These are phyloP conservation scores for Psittacara wagleri DNA, from an alignment of 2,113 vertebrate species.

Conservation along the genomic window DNA sequence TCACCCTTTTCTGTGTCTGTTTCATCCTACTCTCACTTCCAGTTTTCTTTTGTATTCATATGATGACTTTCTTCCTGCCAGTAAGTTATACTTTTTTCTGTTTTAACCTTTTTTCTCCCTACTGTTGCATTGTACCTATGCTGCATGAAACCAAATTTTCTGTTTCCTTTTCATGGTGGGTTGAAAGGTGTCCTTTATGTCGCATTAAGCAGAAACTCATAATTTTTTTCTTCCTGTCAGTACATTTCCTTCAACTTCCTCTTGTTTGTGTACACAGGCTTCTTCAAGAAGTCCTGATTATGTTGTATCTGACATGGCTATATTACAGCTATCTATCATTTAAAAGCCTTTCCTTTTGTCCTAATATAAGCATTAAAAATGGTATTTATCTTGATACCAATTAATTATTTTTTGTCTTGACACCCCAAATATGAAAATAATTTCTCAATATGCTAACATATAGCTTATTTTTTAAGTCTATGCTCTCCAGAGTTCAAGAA, in stretches of 20 bases:
- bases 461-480: rapidly evolving
- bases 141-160: not conserved
- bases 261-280: not conserved
- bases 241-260: not conserved
- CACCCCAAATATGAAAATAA: not conserved
- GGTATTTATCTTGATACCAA: not conserved
- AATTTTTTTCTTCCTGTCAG: not conserved
- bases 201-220: not conserved
- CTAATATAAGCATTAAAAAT: not conserved
- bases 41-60: not conserved
- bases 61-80: not conserved
- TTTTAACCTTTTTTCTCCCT: not conserved
- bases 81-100: not conserved
- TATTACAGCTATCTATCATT: not conserved
- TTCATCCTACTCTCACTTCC: not conserved
- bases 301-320: not conserved
- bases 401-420: not conserved
- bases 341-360: not conserved
- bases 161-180: not conserved
- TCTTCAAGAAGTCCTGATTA: not conserved
- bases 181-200: not conserved
- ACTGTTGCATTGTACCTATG: not conserved
- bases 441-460: not conserved
- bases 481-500: not conserved
- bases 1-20: not conserved